Conservation (phyloP, 1,140 invertebrate genomes). For the Drosophila sulfurigaster region DNA sequence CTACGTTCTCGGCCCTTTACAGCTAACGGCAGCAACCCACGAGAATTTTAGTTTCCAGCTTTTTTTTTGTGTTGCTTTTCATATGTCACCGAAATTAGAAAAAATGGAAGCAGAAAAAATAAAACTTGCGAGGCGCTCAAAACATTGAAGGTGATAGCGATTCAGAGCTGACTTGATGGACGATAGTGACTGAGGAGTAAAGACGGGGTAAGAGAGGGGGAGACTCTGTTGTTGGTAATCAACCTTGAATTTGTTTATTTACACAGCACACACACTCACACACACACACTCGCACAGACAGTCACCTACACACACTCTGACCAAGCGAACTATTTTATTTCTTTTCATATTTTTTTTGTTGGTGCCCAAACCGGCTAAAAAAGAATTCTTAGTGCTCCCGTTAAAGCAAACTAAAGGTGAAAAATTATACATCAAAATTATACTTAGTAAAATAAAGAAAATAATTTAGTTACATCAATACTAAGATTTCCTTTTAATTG, state of each 20-base stretch:
- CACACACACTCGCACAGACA: constrained; percentile 42
- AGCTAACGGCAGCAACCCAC: constrained; percentile 50
- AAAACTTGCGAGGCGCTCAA: constrained; percentile 44
- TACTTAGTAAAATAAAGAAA: too few species aligned
- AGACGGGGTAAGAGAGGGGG: constrained; percentile 5
- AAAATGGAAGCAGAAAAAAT: constrained; percentile 31
- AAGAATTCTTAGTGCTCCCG: constrained; percentile 27
- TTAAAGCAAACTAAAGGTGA: constrained; percentile 4
- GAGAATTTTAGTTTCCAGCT: constrained; percentile 34
- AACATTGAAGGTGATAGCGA: constrained; percentile 57
- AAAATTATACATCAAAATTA: too few species aligned
- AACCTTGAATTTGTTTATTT: constrained; percentile 79
- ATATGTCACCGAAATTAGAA: constrained; percentile 69
- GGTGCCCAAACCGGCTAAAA: constrained; percentile 28
- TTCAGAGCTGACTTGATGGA: constrained; percentile 27
- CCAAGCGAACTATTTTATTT: constrained; percentile 41
- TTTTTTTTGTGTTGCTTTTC: constrained; percentile 42
- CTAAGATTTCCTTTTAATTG: too few species aligned
- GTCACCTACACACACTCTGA: constrained; percentile 12
- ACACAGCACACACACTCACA: constrained; percentile 41
- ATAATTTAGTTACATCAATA: not conserved
- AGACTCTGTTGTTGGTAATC: constrained; percentile 63
- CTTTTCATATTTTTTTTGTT: not conserved
- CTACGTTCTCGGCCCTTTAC: constrained; percentile 54
- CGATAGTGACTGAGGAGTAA: constrained; percentile 13